Evolutionary conservation across 2,113 vertebrate genomes (phyloP).

Genomic region (Ornithorhynchus anatinus): DNA sequence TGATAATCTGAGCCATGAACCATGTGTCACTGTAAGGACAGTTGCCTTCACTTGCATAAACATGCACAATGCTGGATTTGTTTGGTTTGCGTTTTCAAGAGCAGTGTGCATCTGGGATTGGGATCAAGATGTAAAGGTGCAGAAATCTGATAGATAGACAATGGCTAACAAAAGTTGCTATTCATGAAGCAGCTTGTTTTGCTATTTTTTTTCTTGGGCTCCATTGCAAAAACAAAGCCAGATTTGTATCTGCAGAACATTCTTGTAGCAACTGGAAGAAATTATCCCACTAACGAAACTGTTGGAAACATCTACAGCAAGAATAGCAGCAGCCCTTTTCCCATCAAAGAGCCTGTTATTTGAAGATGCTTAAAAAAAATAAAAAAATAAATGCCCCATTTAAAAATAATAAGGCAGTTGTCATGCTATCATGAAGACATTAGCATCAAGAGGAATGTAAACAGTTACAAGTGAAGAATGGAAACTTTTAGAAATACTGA

Average conservation of each 20-base stretch:
- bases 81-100: neutral
- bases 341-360: constrained; percentile 30
- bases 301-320: constrained; percentile 47
- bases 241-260: constrained; percentile 50
- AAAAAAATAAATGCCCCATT: constrained; percentile 39
- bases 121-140: constrained; percentile 3
- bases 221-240: constrained; percentile 53
- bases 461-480: constrained; percentile 5
- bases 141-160: neutral
- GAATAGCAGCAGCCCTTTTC: constrained; percentile 35
- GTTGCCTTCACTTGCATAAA: neutral
- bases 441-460: constrained; percentile 7
- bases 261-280: constrained; percentile 50
- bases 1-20: constrained; percentile 23
- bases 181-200: constrained; percentile 37
- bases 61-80: neutral
- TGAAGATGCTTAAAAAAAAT: constrained; percentile 39
- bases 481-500: constrained; percentile 29
- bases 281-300: constrained; percentile 38
- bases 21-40: neutral
- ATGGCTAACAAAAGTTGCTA: constrained; percentile 24
- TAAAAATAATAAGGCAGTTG: constrained; percentile 34
- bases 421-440: constrained; percentile 11
- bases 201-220: constrained; percentile 44
- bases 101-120: neutral